Conservation (phyloP, 2,797 vertebrate genomes). For the Silurus lanzhouensis region DNA sequence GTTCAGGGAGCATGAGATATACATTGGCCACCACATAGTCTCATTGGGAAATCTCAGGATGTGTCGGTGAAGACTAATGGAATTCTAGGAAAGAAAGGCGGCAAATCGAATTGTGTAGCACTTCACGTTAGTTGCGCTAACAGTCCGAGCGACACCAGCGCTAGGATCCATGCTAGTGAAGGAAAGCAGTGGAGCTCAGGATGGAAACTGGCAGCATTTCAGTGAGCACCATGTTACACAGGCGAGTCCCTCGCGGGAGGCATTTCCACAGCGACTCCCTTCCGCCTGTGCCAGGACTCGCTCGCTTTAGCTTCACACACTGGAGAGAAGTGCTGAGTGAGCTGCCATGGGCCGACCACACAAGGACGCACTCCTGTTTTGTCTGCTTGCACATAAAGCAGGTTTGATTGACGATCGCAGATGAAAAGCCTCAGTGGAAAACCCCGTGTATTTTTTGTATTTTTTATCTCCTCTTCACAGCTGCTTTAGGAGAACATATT, state of each 20-base stretch:
- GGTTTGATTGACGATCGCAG: conserved; percentile 6
- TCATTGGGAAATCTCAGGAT: no score
- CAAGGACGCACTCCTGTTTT: not conserved
- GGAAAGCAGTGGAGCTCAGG: not conserved
- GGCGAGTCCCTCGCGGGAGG: conserved; percentile 1
- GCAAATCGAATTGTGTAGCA: not conserved
- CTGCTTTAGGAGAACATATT: not conserved
- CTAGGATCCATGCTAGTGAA: not conserved
- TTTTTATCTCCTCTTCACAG: not conserved
- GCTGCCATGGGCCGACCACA: not conserved
- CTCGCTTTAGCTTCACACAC: not conserved
- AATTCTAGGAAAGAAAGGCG: not conserved
- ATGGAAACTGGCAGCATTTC: conserved; percentile 40
- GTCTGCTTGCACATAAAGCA: not conserved
- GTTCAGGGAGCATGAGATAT: no score
- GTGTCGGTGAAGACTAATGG: not conserved
- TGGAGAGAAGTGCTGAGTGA: not conserved
- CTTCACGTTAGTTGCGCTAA: not conserved
- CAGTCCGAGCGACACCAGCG: not conserved
- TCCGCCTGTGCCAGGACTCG: not conserved
- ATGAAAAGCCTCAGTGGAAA: conserved; percentile 20
- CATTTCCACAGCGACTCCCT: not conserved
- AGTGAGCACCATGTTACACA: conserved; percentile 41
- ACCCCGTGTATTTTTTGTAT: not conserved
- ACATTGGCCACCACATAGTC: no score